phyloP scores from a whole-genome alignment of 1,140 invertebrate species.

The Drosophila eugracilis region DNA sequence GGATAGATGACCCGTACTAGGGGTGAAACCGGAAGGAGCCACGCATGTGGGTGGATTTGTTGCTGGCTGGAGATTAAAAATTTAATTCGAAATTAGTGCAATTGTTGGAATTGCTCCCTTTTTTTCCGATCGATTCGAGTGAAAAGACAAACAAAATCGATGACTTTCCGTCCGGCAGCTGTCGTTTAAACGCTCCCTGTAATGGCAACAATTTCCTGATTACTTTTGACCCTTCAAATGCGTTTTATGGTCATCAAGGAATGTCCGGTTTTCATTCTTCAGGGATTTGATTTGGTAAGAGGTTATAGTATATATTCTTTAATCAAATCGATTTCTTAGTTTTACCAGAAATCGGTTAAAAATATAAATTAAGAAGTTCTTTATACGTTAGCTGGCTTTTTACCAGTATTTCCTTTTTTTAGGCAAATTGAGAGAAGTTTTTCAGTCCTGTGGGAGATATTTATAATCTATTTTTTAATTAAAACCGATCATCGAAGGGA shows the following conservation, averaged over 20 bases:
- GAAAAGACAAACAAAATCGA: constrained; percentile 70
- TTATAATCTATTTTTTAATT: too few relatives aligned
- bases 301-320: too few relatives aligned
- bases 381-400: too few relatives aligned
- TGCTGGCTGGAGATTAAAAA: constrained; percentile 70
- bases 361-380: background rate
- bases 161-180: constrained; percentile 40
- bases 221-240: constrained; percentile 61
- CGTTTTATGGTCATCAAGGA: constrained; percentile 63
- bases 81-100: constrained; percentile 83
- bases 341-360: too few relatives aligned
- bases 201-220: constrained; percentile 78
- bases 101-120: constrained; percentile 78
- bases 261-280: constrained; percentile 46
- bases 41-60: constrained; percentile 68
- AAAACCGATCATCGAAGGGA: too few relatives aligned
- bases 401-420: too few relatives aligned
- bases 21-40: constrained; percentile 43
- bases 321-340: background rate
- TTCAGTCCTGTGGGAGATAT: too few relatives aligned
- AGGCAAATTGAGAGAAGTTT: too few relatives aligned
- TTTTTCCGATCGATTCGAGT: constrained; percentile 38
- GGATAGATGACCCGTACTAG: constrained; percentile 51
- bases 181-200: constrained; percentile 37
- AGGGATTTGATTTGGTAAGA: constrained; percentile 32